A percentile compares a stretch with the other conserved stretches of the same genome.
Evolutionary conservation across 2,888 invertebrate species (phyloP).

Genomic region (Eupithecia pulchellata): DNA sequence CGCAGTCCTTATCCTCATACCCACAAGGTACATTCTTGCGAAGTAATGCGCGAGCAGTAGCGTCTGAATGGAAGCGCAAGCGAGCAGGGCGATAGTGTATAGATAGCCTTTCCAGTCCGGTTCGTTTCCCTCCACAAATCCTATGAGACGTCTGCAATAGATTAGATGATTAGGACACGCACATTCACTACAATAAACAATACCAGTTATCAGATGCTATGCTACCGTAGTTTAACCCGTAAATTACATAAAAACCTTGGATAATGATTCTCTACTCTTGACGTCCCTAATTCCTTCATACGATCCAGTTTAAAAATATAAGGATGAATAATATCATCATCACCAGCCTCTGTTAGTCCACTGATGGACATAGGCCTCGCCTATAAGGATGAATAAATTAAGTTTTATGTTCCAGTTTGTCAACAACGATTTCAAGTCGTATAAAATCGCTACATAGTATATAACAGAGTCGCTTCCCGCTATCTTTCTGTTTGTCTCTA

Average conservation of each 20-base stretch:
- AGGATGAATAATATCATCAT: too few relatives aligned
- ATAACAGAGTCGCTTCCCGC: too few relatives aligned
- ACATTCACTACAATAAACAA: too few relatives aligned
- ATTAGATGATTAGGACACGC: not conserved
- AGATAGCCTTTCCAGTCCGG: slow-evolving; percentile 94
- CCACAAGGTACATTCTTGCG: slow-evolving; percentile 95
- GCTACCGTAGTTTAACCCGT: not conserved
- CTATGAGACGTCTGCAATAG: slow-evolving; percentile 87
- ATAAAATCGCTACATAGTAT: too few relatives aligned
- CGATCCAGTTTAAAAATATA: not conserved
- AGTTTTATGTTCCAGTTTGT: too few relatives aligned
- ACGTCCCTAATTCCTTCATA: not conserved
- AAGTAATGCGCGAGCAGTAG: slow-evolving; percentile 95
- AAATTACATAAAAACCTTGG: not conserved
- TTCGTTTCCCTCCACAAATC: slow-evolving; percentile 87
- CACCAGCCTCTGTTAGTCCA: too few relatives aligned
- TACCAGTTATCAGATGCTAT: not conserved
- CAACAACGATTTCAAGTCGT: not conserved
- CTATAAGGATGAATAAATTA: too few relatives aligned
- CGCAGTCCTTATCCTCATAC: slow-evolving; percentile 95
- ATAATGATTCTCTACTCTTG: not conserved
- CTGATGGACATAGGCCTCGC: too few relatives aligned
- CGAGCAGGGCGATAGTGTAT: slow-evolving; percentile 91
- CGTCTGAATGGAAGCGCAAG: slow-evolving; percentile 92
- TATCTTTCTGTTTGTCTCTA: too few relatives aligned